Percentiles rank a stretch among this genome's conserved stretches.
Evolutionary conservation across 2,888 invertebrate species (phyloP).

Genomic region (Gisinianus flammeolus): DNA sequence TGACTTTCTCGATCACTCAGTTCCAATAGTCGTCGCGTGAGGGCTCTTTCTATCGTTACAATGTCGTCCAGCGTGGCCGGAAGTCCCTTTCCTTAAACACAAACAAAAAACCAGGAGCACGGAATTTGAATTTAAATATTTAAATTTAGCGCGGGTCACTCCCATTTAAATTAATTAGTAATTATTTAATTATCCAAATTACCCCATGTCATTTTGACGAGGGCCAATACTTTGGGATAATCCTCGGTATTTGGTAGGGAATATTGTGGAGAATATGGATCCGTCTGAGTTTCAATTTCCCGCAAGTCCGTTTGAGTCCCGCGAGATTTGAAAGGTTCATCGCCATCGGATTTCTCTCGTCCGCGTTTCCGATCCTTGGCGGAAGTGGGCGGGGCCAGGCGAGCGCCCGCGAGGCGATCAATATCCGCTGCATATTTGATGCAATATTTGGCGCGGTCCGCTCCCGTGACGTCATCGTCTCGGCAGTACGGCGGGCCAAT

Average conservation of each 20-base stretch:
- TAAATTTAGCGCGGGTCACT: no score
- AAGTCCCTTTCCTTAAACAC: conserved; percentile 62
- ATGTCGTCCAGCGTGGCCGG: conserved; percentile 70
- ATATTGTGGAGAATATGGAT: conserved; percentile 76
- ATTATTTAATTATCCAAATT: no score
- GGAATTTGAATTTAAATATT: conserved; percentile 4
- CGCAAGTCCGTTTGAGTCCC: conserved; percentile 74
- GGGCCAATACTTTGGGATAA: conserved; percentile 71
- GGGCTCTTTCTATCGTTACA: conserved; percentile 72
- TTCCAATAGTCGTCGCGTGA: conserved; percentile 72
- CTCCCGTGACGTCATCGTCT: conserved; percentile 51
- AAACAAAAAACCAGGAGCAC: not conserved
- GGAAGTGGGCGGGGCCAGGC: not conserved
- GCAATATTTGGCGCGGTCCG: conserved; percentile 53
- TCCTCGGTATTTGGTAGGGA: conserved; percentile 63
- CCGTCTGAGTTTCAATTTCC: conserved; percentile 78
- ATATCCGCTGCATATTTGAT: conserved; percentile 20
- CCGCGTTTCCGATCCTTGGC: not conserved
- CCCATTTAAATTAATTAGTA: no score
- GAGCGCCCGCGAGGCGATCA: not conserved
- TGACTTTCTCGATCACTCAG: conserved; percentile 59
- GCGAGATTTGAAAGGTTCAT: conserved; percentile 62
- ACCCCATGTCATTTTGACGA: conserved; percentile 71
- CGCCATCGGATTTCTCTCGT: conserved; percentile 26
- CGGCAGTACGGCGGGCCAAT: conserved; percentile 6